These are phyloP conservation scores for Pseudomyrmex sp. DNA, from an alignment of 1,140 invertebrate species.

Conservation along the genomic window DNA sequence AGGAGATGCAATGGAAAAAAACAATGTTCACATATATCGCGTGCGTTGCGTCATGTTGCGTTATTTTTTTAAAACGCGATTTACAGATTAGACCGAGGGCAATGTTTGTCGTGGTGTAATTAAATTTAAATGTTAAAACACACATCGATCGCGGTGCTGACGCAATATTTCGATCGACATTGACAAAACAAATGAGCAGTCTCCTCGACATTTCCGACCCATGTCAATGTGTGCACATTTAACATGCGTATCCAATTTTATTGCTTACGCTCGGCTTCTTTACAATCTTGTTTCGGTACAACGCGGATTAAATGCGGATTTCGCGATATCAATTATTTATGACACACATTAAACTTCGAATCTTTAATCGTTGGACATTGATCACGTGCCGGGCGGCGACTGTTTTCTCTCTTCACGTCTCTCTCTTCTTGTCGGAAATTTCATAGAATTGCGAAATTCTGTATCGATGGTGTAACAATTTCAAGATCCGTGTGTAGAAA, in stretches of 20 bases:
- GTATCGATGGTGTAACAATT: not conserved
- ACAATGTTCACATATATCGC: constrained; percentile 15
- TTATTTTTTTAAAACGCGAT: constrained; percentile 8
- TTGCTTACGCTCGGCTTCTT: constrained; percentile 1
- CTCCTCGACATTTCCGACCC: not conserved
- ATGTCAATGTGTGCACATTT: not conserved
- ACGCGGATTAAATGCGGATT: not conserved
- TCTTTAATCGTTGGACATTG: constrained; percentile 65
- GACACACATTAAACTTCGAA: constrained; percentile 10
- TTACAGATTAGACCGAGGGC: not conserved
- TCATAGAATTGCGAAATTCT: not conserved
- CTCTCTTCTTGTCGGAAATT: not conserved
- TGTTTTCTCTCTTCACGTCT: not conserved
- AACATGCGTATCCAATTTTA: not conserved
- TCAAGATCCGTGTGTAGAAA: not conserved
- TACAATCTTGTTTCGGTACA: not conserved
- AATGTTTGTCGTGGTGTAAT: constrained; percentile 46
- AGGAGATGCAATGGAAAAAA: not conserved
- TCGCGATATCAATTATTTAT: not conserved
- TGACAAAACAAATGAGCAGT: constrained; percentile 1
- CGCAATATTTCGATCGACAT: constrained; percentile 27
- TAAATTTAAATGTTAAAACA: not conserved
- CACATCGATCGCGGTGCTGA: not conserved
- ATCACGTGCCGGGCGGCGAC: constrained; percentile 1
- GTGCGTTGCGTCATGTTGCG: not conserved